Percentiles rank a stretch among this genome's conserved stretches.
Evolutionary conservation across 2,113 vertebrate species (phyloP).

Genomic region (Cyanistes caeruleus): DNA sequence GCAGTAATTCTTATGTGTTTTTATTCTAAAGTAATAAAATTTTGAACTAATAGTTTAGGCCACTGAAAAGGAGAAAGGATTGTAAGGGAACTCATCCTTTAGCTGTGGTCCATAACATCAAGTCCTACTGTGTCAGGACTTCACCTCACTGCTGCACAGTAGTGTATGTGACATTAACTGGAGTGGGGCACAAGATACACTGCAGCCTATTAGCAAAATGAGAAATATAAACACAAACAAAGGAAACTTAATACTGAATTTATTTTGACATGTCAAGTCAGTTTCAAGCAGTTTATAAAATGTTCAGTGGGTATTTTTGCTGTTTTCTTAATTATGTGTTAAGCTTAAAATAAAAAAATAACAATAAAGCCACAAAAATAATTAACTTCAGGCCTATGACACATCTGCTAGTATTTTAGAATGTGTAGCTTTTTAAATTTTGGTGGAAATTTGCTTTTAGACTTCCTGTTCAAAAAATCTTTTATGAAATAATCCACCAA

Average conservation of each 20-base stretch:
- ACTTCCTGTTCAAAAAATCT: not conserved
- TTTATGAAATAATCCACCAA: not conserved
- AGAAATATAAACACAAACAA: not conserved
- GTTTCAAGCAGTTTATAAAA: not conserved
- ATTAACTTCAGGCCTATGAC: not conserved
- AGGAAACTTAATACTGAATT: not conserved
- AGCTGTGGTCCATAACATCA: not conserved
- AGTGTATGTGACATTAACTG: not conserved
- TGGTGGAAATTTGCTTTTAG: not conserved
- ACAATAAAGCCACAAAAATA: not conserved
- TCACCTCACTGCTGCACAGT: not conserved
- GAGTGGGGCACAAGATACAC: not conserved
- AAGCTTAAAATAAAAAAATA: not conserved
- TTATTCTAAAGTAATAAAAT: slow-evolving; percentile 12
- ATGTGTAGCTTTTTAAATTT: not conserved
- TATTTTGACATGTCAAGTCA: not conserved
- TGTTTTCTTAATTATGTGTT: not conserved
- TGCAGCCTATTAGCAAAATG: not conserved
- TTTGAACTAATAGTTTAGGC: not conserved
- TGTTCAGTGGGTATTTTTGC: not conserved
- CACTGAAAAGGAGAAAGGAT: not conserved
- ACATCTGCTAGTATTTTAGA: not conserved
- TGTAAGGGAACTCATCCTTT: not conserved
- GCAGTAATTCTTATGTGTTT: not conserved
- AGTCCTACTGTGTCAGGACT: not conserved